Evolutionary conservation across 2,113 vertebrate species (phyloP), one percentile per base, ranked within the genome.

Genomic region (Mugil cephalus): DNA sequence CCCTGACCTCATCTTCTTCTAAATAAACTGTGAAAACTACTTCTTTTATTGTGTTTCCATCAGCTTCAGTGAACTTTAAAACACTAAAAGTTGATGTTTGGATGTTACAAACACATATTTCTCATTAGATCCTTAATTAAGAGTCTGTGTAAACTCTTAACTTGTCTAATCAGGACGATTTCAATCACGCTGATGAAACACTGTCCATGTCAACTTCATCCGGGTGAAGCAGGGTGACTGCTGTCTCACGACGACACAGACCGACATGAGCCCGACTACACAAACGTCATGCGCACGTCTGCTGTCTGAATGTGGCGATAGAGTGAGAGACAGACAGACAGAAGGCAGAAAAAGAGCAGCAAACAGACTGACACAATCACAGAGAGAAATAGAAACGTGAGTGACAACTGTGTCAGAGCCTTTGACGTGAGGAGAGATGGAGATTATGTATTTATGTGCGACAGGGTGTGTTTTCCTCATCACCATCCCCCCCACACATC

Each of bases 381-480:
- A 51, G 47, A 40, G 56, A 46, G 63, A 34, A 38, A 21, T 10
- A 4, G 14, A 63, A 39, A 45, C 53, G 66, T 81, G 63, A 84
- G 60, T 58, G 81, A 69, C 56, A 73, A 62, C 52, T 71, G 64
- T 65, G 60, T 52, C 24, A 77, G 52, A 51, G 12, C 17, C 17
- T 50, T 17, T 58, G 54, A 71, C 50, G 61, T 59, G 58, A 45
- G 74, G 11, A 24, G 69, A 67, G 65, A 61, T 18, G 53, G 59
- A 74, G 48, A 87, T 82, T 83, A 81, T 69, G 72, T 62, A 62
- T 67, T 48, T 66, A 74, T 68, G 77, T 79, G 77, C 55, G 75
- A 59, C 52, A 69, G 43, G 71, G 54, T 42, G 38, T 0, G 64
- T 69, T 79, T 85, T 43, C 63, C 76, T 78, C 38, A 1, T 45